These are phyloP conservation scores for Cephus pulcher DNA, from an alignment of 2,888 invertebrate species.

Conservation along the genomic window DNA sequence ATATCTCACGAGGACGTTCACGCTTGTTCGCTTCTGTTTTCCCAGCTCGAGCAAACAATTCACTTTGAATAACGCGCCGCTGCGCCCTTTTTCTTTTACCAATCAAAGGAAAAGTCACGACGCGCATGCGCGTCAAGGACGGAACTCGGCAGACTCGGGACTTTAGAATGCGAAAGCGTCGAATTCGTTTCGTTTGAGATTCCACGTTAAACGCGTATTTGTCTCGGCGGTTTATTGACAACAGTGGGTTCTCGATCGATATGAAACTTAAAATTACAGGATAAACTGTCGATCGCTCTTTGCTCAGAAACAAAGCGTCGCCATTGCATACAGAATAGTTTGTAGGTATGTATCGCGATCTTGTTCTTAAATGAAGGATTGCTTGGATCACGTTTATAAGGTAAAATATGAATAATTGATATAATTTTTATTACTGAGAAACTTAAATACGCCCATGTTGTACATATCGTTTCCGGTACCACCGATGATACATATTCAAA, in stretches of 20 bases:
- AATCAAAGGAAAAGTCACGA: neutral
- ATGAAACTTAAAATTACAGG: no score
- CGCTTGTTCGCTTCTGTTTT: no score
- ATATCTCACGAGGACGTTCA: no score
- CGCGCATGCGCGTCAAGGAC: neutral
- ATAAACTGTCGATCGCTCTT: neutral
- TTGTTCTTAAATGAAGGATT: no score
- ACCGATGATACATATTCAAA: conserved; percentile 1
- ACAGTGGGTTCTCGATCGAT: no score
- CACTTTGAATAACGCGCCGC: neutral
- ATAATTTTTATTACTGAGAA: no score
- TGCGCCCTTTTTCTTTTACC: neutral
- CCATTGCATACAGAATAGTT: conserved; percentile 4
- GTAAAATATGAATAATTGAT: no score
- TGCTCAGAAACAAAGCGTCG: neutral
- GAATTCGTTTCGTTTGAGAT: neutral
- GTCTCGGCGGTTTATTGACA: no score
- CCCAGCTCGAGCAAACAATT: no score
- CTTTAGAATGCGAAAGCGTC: neutral
- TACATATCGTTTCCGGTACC: neutral
- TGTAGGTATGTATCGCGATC: neutral
- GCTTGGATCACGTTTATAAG: no score
- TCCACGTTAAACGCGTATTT: no score
- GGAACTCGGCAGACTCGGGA: neutral
- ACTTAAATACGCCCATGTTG: neutral